Conservation (phyloP, 2,797 vertebrate species). For the Enoplosus armatus region DNA sequence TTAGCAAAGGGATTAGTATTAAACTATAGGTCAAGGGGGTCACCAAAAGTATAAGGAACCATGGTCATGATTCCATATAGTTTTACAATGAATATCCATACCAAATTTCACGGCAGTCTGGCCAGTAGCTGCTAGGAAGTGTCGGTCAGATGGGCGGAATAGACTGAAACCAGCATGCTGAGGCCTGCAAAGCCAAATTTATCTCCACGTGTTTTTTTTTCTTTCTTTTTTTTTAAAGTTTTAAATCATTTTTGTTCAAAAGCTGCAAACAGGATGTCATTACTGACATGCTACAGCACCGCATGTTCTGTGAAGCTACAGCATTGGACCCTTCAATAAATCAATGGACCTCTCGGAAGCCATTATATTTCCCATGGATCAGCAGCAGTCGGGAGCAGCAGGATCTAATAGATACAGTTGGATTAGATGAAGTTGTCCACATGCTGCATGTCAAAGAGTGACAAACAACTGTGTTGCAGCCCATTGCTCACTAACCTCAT, state of each 20-base stretch:
- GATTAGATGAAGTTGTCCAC: constrained; percentile 69
- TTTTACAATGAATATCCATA: not conserved
- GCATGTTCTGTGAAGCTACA: constrained; percentile 3
- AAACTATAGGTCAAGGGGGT: not conserved
- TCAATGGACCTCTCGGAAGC: constrained; percentile 51
- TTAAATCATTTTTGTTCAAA: not conserved
- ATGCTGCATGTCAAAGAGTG: constrained; percentile 71
- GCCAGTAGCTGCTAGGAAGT: not conserved
- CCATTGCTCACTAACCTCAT: constrained; percentile 79
- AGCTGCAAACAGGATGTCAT: not conserved
- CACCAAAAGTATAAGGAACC: no score
- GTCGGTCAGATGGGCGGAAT: not conserved
- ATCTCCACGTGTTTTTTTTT: not conserved
- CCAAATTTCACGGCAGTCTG: not conserved
- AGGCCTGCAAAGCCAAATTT: no score
- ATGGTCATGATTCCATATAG: no score
- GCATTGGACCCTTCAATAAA: constrained; percentile 32
- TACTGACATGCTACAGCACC: not conserved
- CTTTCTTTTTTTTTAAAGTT: not conserved
- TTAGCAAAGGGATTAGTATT: not conserved
- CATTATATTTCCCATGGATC: constrained; percentile 63
- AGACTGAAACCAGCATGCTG: not conserved
- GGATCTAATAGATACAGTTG: constrained; percentile 64
- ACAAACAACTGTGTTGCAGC: constrained; percentile 69
- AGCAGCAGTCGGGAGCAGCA: constrained; percentile 44